A percentile compares a stretch with the other conserved stretches of the same genome.
These are phyloP conservation scores for Calephelis virginiensis DNA, from an alignment of 1,140 invertebrate genomes.

Conservation along the genomic window DNA sequence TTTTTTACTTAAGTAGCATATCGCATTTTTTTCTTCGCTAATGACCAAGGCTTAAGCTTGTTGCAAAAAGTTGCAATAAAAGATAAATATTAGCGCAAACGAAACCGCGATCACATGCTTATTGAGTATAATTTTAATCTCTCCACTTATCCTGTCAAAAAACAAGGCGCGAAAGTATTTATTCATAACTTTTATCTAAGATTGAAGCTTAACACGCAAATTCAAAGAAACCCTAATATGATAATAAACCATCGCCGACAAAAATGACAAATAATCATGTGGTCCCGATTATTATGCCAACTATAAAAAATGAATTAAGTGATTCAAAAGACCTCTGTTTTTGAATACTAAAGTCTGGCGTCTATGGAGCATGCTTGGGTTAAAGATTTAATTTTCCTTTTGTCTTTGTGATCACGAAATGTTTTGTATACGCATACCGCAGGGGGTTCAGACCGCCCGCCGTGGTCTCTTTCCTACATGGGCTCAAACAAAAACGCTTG, in stretches of 20 bases:
- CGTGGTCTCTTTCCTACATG: constrained; percentile 71
- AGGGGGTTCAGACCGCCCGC: constrained; percentile 62
- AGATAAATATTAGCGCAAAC: too few species aligned
- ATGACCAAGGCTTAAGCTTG: too few species aligned
- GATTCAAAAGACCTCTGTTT: constrained; percentile 15
- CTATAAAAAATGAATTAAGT: constrained; percentile 21
- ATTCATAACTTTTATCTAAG: background rate
- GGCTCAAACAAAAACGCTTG: constrained; percentile 66
- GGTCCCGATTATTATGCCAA: constrained; percentile 12
- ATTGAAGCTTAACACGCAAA: background rate
- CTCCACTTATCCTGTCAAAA: too few species aligned
- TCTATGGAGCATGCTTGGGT: constrained; percentile 4
- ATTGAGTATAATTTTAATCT: too few species aligned
- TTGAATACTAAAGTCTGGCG: constrained; percentile 16
- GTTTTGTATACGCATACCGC: constrained; percentile 67
- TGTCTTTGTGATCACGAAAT: constrained; percentile 76
- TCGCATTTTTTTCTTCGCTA: too few species aligned
- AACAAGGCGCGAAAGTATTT: too few species aligned
- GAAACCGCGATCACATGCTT: too few species aligned
- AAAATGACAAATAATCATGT: constrained; percentile 16
- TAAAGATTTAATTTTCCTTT: constrained; percentile 53
- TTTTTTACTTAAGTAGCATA: too few species aligned
- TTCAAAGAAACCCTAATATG: background rate
- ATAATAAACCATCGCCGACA: background rate
- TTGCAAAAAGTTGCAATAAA: too few species aligned